These are phyloP conservation scores for Galerucella calmariensis DNA, from an alignment of 2,888 invertebrate species.

Conservation along the genomic window DNA sequence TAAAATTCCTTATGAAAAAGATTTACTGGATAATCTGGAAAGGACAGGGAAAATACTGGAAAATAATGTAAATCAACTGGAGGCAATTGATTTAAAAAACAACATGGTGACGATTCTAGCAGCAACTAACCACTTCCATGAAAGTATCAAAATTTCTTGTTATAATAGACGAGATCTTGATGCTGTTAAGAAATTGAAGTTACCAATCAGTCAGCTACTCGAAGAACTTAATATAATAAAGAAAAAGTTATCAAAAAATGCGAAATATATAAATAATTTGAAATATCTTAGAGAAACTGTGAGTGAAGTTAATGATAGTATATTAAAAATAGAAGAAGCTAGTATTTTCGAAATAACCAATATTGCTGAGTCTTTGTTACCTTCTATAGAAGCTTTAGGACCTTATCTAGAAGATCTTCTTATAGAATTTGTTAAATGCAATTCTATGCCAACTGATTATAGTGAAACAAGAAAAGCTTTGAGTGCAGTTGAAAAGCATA, in stretches of 20 bases:
- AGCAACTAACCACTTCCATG: conserved; percentile 5
- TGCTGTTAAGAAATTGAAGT: conserved; percentile 38
- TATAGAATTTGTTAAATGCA: conserved; percentile 52
- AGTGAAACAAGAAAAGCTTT: conserved; percentile 35
- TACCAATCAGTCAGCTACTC: conserved; percentile 46
- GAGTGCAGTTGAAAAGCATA: conserved; percentile 32
- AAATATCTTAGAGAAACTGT: conserved; percentile 60
- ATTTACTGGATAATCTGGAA: conserved; percentile 21
- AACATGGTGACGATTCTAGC: conserved; percentile 1
- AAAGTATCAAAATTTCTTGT: conserved; percentile 16
- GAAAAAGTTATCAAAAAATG: conserved; percentile 38
- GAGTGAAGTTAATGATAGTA: conserved; percentile 59
- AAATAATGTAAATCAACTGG: neutral
- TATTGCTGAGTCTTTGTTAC: conserved; percentile 11
- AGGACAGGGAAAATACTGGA: neutral
- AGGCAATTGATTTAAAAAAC: conserved; percentile 13
- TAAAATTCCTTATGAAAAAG: neutral
- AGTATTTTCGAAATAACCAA: conserved; percentile 30
- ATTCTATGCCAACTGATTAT: conserved; percentile 31
- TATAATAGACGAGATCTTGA: conserved; percentile 32
- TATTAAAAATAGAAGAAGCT: conserved; percentile 58
- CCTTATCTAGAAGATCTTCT: conserved; percentile 49
- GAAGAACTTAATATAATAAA: conserved; percentile 48
- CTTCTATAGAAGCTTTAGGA: conserved; percentile 41
- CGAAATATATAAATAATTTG: conserved; percentile 53